Evolutionary conservation across 2,888 invertebrate species (phyloP).

Genomic region (Enoplolaimus lenunculus): DNA sequence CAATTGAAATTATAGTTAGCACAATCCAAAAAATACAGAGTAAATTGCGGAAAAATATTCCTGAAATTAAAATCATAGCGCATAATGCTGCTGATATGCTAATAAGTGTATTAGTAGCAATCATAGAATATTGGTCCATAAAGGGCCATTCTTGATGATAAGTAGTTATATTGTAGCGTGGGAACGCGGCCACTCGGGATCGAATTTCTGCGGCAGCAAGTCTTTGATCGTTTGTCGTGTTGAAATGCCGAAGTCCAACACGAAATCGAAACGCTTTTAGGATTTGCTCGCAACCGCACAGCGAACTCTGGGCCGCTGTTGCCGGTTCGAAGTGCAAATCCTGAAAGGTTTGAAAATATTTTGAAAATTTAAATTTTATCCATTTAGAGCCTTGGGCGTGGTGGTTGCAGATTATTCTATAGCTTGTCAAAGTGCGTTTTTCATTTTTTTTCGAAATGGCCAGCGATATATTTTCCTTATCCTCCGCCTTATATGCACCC

Average conservation of each 20-base stretch:
- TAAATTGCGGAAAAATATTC: not conserved
- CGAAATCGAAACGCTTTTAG: slow-evolving; percentile 12
- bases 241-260: slow-evolving; percentile 20
- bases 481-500: no score
- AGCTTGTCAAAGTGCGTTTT: no score
- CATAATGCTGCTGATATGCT: not conserved
- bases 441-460: no score
- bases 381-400: no score
- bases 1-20: slow-evolving; percentile 80
- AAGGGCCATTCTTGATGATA: slow-evolving; percentile 91
- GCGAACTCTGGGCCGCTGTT: not conserved
- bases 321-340: not conserved
- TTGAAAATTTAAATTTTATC: no score
- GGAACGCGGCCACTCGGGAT: slow-evolving; percentile 58
- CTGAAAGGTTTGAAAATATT: no score
- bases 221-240: slow-evolving; percentile 27
- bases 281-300: not conserved
- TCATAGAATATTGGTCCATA: slow-evolving; percentile 53
- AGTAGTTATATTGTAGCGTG: slow-evolving; percentile 63
- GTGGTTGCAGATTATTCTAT: no score
- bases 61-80: not conserved
- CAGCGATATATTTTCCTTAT: no score
- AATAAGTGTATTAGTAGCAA: slow-evolving; percentile 21
- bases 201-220: slow-evolving; percentile 45
- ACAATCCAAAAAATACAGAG: slow-evolving; percentile 50